These are phyloP conservation scores for Chaunax sp. DNA, from an alignment of 2,797 vertebrate species.

Conservation along the genomic window DNA sequence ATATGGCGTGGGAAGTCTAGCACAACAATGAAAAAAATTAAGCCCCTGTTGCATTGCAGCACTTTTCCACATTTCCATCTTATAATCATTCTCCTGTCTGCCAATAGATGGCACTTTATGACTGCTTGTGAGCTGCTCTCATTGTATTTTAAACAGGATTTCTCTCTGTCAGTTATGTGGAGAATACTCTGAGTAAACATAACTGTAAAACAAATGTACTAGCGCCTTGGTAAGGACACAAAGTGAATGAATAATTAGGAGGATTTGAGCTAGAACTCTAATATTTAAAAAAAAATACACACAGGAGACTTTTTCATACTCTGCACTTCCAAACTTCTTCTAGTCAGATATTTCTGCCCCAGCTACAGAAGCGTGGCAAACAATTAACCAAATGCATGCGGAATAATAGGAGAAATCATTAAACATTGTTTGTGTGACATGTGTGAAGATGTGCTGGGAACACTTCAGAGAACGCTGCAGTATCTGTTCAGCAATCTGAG, in stretches of 20 bases:
- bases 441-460: constrained; percentile 22
- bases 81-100: constrained; percentile 57
- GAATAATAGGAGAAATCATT: background rate
- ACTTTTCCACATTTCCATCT: constrained; percentile 37
- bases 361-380: background rate
- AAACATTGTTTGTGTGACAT: background rate
- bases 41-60: constrained; percentile 71
- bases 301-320: background rate
- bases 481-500: constrained; percentile 61
- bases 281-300: background rate
- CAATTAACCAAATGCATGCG: constrained; percentile 6
- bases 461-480: constrained; percentile 39
- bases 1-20: constrained; percentile 7
- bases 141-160: constrained; percentile 30
- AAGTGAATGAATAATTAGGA: constrained; percentile 38
- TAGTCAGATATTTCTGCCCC: background rate
- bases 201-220: constrained; percentile 53
- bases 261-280: constrained; percentile 6
- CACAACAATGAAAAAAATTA: constrained; percentile 45
- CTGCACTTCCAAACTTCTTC: background rate
- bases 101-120: constrained; percentile 86
- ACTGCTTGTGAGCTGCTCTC: constrained; percentile 64
- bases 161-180: constrained; percentile 43
- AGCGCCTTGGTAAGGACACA: constrained; percentile 25
- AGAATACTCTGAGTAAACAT: constrained; percentile 52